These are phyloP conservation scores for Dione juno DNA, from an alignment of 2,888 invertebrate species.

Conservation along the genomic window DNA sequence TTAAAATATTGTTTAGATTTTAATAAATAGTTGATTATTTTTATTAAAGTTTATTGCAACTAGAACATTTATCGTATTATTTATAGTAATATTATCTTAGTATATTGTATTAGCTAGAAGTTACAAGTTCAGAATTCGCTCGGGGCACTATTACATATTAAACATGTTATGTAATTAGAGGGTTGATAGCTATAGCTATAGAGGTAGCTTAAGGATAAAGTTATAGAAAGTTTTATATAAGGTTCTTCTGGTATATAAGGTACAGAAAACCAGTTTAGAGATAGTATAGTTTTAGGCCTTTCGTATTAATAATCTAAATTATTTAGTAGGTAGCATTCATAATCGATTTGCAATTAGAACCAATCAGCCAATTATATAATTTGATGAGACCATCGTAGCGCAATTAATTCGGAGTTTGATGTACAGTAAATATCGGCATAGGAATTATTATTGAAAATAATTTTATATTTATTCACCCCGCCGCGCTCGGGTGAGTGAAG, in stretches of 20 bases:
- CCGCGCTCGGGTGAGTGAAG: too few species aligned
- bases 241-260: neutral
- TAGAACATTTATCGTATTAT: neutral
- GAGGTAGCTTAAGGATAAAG: neutral
- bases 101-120: neutral
- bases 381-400: neutral
- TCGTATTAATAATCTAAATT: neutral
- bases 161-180: neutral
- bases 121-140: neutral
- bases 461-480: too few species aligned
- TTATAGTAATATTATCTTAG: neutral
- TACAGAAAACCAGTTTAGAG: neutral
- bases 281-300: neutral
- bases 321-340: too few species aligned
- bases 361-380: neutral
- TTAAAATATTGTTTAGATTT: neutral
- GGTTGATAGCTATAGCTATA: constrained; percentile 1
- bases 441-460: too few species aligned
- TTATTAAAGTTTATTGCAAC: neutral
- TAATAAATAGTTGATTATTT: too few species aligned
- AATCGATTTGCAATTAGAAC: neutral
- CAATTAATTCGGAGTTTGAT: too few species aligned
- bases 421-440: too few species aligned
- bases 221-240: neutral
- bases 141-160: neutral